Conservation (phyloP, 53 echinoderm and acorn worm genomes). For the Actinopyga echinites region DNA sequence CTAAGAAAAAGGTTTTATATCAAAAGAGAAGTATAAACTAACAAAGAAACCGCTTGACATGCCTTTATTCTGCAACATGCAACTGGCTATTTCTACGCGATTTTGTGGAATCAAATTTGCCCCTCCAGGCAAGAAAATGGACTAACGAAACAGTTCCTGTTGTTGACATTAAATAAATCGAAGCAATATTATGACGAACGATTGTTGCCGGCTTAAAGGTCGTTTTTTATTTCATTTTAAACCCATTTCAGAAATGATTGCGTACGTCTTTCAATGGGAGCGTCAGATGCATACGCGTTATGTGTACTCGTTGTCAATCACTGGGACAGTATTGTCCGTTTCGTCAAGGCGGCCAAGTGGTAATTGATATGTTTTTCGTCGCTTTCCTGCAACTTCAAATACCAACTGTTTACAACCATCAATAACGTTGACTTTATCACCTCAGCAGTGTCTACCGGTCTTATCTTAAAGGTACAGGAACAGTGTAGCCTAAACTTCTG, state of each 20-base stretch:
- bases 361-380: slow-evolving; percentile 20
- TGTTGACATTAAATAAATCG: no score
- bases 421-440: slow-evolving; percentile 23
- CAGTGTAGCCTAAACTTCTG: no score
- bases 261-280: background rate
- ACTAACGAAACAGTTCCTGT: no score
- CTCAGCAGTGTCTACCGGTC: slow-evolving; percentile 1
- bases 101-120: no score
- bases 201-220: slow-evolving; percentile 10
- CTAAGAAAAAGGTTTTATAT: no score
- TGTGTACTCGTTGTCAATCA: slow-evolving; percentile 25
- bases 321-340: background rate
- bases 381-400: slow-evolving; percentile 15
- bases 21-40: no score
- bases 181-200: slow-evolving; percentile 3
- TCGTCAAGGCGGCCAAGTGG: background rate
- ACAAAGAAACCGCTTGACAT: no score
- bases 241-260: background rate
- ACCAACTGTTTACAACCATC: slow-evolving; percentile 20
- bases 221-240: background rate
- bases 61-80: no score
- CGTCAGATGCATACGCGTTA: background rate
- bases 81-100: no score
- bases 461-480: background rate
- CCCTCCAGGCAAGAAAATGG: no score